Base-by-base conservation (phyloP, 2,797 vertebrate species). In the Sebastolobus altivelis region DNA sequence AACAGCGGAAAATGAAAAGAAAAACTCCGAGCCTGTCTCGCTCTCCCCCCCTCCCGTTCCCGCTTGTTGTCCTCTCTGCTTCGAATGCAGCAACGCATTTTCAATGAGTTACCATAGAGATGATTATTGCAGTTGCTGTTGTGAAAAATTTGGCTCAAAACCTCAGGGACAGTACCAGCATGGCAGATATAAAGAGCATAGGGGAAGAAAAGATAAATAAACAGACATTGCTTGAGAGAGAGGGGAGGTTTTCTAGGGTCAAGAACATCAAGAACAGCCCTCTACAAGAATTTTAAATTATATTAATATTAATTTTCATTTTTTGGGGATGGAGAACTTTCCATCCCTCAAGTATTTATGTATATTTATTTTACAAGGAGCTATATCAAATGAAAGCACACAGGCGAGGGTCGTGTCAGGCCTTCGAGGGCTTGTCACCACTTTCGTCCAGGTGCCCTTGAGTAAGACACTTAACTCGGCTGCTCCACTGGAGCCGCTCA, bases 121-220 rank as follows among this genome's bases (percentile, higher is more conserved):
- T 92, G 86, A 94, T 91, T 87, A 92, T 88, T 88, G 84, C 84
- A 90, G 84, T 88, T 77, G 72, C 79, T 82, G 90, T 89, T 92
- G 81, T 92, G 83, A 81, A 86, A 81, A 88, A 87, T 77, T 75
- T 77, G 74, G 73, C 91, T 90, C 78, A 84, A 91, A 91, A 91
- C 87, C 84, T 89, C 65, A 72, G 86, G 83, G 86, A 90, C 76
- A 71, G 72, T 72, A 83, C 14, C 62, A 81, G 67, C 68, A 75
- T 75, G 78, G 67, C 40, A 87, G 83, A 88, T 81, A 87, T 84
- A 80, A 77, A 83, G 31, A 87, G 86, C 69, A 79, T 66, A 75
- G 40, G 35, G 13, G 27, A 11, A 40, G 68, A 58, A 61, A 75
- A 67, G 49, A 86, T 70, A 63, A 76, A 86, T 80, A 82, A 80